Evolutionary conservation across 2,888 invertebrate species (phyloP).

Genomic region (Drosophila neotestacea): DNA sequence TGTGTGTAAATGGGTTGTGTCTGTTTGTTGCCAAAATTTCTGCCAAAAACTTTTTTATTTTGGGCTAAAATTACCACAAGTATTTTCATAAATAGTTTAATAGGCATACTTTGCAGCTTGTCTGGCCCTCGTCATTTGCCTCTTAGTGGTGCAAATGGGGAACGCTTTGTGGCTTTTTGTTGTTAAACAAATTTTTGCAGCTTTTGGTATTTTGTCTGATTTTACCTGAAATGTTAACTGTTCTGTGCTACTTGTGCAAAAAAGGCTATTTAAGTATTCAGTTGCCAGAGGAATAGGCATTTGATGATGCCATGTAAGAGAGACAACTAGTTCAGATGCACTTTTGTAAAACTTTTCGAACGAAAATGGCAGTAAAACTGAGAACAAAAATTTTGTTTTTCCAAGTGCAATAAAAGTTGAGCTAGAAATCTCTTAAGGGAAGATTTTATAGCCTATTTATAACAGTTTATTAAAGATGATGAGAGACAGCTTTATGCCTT

Average conservation of each 20-base stretch:
- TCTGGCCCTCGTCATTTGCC: not conserved
- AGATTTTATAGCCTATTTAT: not conserved
- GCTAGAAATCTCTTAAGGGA: not conserved
- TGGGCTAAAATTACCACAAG: slow-evolving; percentile 63
- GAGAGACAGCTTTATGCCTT: too few relatives aligned
- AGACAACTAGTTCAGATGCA: slow-evolving; percentile 7
- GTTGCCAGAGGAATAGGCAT: slow-evolving; percentile 50
- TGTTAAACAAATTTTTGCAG: slow-evolving; percentile 28
- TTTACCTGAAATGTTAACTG: slow-evolving; percentile 42
- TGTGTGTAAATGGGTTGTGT: slow-evolving; percentile 4
- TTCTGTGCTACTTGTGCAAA: slow-evolving; percentile 8
- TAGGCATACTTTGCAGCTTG: slow-evolving; percentile 56
- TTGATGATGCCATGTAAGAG: slow-evolving; percentile 22
- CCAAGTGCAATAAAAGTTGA: not conserved
- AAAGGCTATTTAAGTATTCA: slow-evolving; percentile 50
- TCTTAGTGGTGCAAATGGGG: slow-evolving; percentile 7
- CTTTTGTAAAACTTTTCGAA: slow-evolving; percentile 18
- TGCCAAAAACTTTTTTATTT: slow-evolving; percentile 30
- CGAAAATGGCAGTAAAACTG: slow-evolving; percentile 15
- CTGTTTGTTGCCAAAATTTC: slow-evolving; percentile 25
- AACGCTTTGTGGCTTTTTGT: slow-evolving; percentile 46
- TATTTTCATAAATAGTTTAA: slow-evolving; percentile 78
- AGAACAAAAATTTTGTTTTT: slow-evolving; percentile 2
- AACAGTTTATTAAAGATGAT: not conserved
- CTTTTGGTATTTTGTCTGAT: slow-evolving; percentile 43